Percentiles rank a stretch among this genome's conserved stretches.
Evolutionary conservation across 2,113 vertebrate species (phyloP).

Genomic region (Glaucomys volans): DNA sequence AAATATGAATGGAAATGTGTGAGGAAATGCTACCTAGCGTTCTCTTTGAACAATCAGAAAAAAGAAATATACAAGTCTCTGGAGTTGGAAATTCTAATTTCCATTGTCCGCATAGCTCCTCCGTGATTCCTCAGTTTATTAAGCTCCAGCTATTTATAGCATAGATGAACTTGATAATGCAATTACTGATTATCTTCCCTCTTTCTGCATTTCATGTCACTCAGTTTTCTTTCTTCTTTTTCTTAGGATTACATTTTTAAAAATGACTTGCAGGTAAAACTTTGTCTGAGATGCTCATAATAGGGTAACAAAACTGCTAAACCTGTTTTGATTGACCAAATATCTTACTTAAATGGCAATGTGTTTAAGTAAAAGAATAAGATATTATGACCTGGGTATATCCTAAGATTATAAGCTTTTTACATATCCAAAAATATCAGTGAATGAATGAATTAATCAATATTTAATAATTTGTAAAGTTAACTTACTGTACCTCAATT

Average conservation of each 20-base stretch:
- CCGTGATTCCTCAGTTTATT: neutral
- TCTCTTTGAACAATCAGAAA: neutral
- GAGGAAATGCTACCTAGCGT: neutral
- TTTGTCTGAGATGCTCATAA: neutral
- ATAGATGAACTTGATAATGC: neutral
- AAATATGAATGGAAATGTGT: neutral
- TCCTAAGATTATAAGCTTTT: neutral
- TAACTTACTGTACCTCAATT: neutral
- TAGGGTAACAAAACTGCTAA: neutral
- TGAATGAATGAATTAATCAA: neutral
- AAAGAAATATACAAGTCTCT: neutral
- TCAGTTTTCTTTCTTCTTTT: neutral
- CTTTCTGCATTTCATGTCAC: neutral
- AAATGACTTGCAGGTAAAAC: neutral
- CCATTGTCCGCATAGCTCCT: neutral
- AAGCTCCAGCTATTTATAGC: too few relatives aligned
- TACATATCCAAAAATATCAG: neutral
- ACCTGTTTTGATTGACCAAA: neutral
- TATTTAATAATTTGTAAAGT: neutral
- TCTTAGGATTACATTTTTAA: neutral
- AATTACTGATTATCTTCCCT: neutral
- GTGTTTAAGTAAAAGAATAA: neutral
- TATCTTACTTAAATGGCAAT: neutral
- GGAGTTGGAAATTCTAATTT: neutral
- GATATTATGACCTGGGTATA: neutral